Evolutionary conservation across 1,140 invertebrate species (phyloP).

Genomic region (Brachionus manjavacas): DNA sequence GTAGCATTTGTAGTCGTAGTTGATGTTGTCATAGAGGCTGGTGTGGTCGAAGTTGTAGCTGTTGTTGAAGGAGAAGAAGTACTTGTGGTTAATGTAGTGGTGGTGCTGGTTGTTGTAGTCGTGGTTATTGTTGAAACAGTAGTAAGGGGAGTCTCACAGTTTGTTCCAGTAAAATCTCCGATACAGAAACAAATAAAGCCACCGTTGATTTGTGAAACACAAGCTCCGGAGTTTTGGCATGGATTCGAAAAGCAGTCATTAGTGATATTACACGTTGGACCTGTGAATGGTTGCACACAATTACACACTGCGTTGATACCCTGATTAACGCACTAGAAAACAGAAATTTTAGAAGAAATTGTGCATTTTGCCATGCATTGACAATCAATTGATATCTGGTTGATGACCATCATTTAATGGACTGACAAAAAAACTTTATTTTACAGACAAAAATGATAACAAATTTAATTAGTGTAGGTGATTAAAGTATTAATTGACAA

Average conservation of each 20-base stretch:
- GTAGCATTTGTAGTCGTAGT: not conserved
- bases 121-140: not conserved
- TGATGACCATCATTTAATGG: no score
- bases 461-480: no score
- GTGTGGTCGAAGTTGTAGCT: not conserved
- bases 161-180: not conserved
- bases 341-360: not conserved
- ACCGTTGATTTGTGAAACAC: not conserved
- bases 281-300: not conserved
- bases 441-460: no score
- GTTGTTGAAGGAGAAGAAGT: not conserved
- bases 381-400: no score
- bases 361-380: no score
- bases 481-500: no score
- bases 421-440: no score
- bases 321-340: conserved; percentile 5
- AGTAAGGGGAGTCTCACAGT: not conserved
- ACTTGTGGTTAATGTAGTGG: not conserved
- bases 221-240: not conserved
- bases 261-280: not conserved
- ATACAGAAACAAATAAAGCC: conserved; percentile 13
- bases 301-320: not conserved
- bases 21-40: not conserved
- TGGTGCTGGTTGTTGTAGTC: not conserved
- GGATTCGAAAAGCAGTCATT: conserved; percentile 33